phyloP scores from a whole-genome alignment of 2,797 vertebrate genomes.

The Tinamus major region DNA sequence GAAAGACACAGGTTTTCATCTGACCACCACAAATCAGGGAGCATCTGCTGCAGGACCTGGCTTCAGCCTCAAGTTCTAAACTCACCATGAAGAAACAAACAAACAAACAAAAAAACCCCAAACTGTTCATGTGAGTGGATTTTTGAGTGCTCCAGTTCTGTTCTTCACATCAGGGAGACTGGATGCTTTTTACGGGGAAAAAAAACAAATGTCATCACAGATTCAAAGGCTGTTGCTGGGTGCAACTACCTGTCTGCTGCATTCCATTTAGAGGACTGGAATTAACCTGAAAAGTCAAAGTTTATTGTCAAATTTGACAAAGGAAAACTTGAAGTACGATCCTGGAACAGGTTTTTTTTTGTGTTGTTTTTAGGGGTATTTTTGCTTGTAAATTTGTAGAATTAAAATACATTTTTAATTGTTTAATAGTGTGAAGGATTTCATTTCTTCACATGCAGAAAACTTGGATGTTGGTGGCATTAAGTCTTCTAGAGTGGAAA shows the following conservation, averaged over 20 bases:
- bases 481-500: not conserved
- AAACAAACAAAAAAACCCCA: not conserved
- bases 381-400: slow-evolving; percentile 83
- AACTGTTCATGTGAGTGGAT: slow-evolving; percentile 16
- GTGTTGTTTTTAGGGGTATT: not conserved
- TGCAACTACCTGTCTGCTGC: slow-evolving; percentile 32
- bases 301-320: slow-evolving; percentile 28
- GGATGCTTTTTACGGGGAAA: not conserved
- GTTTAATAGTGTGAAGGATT: slow-evolving; percentile 47
- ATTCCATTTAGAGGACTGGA: slow-evolving; percentile 58
- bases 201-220: not conserved
- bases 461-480: not conserved
- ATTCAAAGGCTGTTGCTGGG: slow-evolving; percentile 23
- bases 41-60: slow-evolving; percentile 94
- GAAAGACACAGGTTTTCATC: slow-evolving; percentile 95
- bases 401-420: slow-evolving; percentile 78
- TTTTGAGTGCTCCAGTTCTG: not conserved
- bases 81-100: fast-evolving
- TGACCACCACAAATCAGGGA: slow-evolving; percentile 96
- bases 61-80: slow-evolving; percentile 96
- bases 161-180: not conserved
- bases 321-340: slow-evolving; percentile 41
- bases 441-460: slow-evolving; percentile 48
- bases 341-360: slow-evolving; percentile 40
- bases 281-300: slow-evolving; percentile 42